Percentiles rank a stretch among this genome's conserved stretches.
phyloP scores from a whole-genome alignment of 1,140 invertebrate genomes.

The Formica exsecta region DNA sequence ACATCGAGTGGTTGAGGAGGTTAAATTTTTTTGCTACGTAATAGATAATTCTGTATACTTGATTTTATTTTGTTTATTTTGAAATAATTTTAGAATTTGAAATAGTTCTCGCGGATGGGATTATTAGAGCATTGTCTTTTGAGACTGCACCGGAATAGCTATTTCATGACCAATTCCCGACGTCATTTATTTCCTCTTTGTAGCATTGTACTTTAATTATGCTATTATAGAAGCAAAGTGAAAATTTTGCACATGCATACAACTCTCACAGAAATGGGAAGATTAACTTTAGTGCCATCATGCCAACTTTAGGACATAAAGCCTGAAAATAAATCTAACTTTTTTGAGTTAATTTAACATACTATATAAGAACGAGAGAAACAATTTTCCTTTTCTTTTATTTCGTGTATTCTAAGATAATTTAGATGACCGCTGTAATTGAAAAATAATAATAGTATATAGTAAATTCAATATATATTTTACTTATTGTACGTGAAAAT shows the following conservation, averaged over 20 bases:
- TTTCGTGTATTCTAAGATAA: neutral
- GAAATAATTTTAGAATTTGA: conserved; percentile 27
- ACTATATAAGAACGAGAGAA: neutral
- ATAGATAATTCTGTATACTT: neutral
- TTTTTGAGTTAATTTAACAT: conserved; percentile 24
- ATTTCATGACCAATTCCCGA: conserved; percentile 46
- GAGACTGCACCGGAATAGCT: neutral
- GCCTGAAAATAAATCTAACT: conserved; percentile 15
- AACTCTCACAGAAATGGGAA: conserved; percentile 24
- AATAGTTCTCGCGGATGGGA: conserved; percentile 14
- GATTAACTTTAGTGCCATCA: conserved; percentile 42
- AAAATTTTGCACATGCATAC: conserved; percentile 48
- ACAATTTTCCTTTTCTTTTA: neutral
- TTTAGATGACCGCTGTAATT: neutral
- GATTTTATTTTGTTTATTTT: conserved; percentile 23
- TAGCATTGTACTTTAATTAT: conserved; percentile 39
- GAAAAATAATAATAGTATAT: neutral
- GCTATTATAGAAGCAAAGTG: conserved; percentile 41
- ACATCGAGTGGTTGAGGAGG: neutral
- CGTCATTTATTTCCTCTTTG: conserved; percentile 47
- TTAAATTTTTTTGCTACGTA: neutral
- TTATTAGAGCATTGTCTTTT: conserved; percentile 21
- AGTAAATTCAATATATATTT: neutral
- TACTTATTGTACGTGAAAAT: neutral
- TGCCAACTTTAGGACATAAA: conserved; percentile 24